Evolutionary conservation across 2,797 vertebrate genomes (phyloP).

Genomic region (Oophaga sylvatica): DNA sequence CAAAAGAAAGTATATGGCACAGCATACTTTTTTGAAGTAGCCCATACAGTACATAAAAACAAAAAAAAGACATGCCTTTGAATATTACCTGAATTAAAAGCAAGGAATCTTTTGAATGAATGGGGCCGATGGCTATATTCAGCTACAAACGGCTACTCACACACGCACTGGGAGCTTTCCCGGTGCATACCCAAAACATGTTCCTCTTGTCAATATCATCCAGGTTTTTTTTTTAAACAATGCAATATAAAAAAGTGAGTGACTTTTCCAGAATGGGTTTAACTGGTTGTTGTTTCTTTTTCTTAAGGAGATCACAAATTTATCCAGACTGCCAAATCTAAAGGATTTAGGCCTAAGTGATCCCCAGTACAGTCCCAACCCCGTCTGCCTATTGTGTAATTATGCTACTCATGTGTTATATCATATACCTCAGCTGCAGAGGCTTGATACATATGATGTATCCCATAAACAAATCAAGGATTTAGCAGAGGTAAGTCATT

Average conservation of each 20-base stretch:
- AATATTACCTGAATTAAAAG: no score
- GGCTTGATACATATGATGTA: slow-evolving; percentile 82
- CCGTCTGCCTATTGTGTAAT: slow-evolving; percentile 86
- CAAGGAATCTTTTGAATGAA: no score
- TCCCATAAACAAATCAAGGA: slow-evolving; percentile 82
- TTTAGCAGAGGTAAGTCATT: slow-evolving; percentile 80
- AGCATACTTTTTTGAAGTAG: no score
- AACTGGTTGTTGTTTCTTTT: slow-evolving; percentile 52
- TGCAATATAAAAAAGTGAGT: neutral
- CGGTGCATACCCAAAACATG: no score
- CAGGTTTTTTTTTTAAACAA: no score
- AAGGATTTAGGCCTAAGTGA: slow-evolving; percentile 83
- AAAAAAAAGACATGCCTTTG: no score
- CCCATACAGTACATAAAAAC: no score
- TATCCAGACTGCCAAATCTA: slow-evolving; percentile 76
- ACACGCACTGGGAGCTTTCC: no score
- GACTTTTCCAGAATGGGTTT: neutral
- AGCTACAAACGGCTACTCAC: no score
- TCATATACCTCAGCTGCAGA: slow-evolving; percentile 83
- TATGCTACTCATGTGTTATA: slow-evolving; percentile 86
- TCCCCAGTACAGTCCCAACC: slow-evolving; percentile 81
- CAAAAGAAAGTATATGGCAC: no score
- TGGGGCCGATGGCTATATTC: no score
- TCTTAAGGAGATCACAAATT: slow-evolving; percentile 81
- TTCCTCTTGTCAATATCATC: no score